A percentile compares a stretch with the other conserved stretches of the same genome.
Conservation (phyloP, 2,888 invertebrate genomes). For the Helobdella robusta region DNA sequence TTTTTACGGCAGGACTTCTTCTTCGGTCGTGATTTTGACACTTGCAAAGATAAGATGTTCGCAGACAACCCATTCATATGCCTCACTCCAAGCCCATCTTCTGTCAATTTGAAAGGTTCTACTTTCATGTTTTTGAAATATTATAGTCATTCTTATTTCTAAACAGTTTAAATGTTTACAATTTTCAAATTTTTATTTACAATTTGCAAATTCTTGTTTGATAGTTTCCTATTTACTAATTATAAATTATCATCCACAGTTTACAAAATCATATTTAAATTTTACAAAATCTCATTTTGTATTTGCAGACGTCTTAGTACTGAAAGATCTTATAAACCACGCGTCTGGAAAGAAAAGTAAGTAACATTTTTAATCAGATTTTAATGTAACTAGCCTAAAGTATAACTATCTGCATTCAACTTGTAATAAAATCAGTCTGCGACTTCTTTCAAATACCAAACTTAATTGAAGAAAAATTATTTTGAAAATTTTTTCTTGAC, state of each 20-base stretch:
- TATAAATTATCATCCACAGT: not conserved
- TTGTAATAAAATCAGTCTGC: no score
- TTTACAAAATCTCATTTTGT: not conserved
- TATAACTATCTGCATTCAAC: no score
- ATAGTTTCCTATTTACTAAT: not conserved
- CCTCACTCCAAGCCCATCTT: conserved; percentile 71
- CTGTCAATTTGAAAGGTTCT: conserved; percentile 90
- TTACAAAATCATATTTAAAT: not conserved
- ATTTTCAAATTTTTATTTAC: no score
- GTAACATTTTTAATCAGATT: not conserved
- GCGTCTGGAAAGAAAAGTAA: conserved; percentile 30
- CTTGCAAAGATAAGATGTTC: conserved; percentile 33
- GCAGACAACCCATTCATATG: conserved; percentile 85
- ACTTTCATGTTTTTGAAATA: not conserved
- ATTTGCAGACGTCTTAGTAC: conserved; percentile 29
- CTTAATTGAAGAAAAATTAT: no score
- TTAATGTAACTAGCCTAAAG: not conserved
- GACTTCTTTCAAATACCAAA: no score
- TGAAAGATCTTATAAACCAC: conserved; percentile 31
- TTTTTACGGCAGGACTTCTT: conserved; percentile 19
- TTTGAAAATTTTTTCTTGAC: not conserved
- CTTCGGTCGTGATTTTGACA: conserved; percentile 23
- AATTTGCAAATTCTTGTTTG: no score
- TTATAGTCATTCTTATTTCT: no score
- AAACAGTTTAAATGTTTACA: no score